phyloP scores from a whole-genome alignment of 2,888 invertebrate species.

The Azorinus chamasolen region DNA sequence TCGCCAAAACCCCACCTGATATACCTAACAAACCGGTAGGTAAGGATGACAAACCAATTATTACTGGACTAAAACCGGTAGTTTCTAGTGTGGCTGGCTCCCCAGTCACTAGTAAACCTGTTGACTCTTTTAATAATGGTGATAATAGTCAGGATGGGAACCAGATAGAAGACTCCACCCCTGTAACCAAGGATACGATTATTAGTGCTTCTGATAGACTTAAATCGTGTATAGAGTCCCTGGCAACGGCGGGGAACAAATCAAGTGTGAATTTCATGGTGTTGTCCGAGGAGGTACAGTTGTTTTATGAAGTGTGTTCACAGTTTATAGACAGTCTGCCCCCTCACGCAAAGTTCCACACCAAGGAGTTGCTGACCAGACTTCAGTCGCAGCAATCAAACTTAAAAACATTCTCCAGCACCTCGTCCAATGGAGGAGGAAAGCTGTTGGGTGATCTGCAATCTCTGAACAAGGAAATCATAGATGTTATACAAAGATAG shows the following conservation, averaged over 20 bases:
- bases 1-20: constrained; percentile 63
- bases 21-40: constrained; percentile 65
- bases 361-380: constrained; percentile 88
- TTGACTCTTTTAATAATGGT: constrained; percentile 50
- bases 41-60: constrained; percentile 74
- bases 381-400: constrained; percentile 78
- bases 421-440: constrained; percentile 74
- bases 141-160: constrained; percentile 42
- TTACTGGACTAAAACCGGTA: constrained; percentile 66
- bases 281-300: constrained; percentile 92
- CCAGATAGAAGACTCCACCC: constrained; percentile 57
- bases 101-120: constrained; percentile 40
- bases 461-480: constrained; percentile 78
- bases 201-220: constrained; percentile 76
- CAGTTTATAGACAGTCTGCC: constrained; percentile 94
- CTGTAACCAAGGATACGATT: constrained; percentile 76
- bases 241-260: constrained; percentile 81
- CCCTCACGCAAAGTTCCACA: constrained; percentile 95
- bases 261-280: constrained; percentile 91
- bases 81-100: constrained; percentile 34
- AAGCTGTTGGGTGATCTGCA: constrained; percentile 79
- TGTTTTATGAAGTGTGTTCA: constrained; percentile 93
- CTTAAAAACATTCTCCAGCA: constrained; percentile 79
- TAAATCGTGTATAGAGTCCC: constrained; percentile 76
- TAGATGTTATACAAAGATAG: constrained; percentile 90